A percentile compares a stretch with the other conserved stretches of the same genome.
phyloP scores from a whole-genome alignment of 2,888 invertebrate genomes.

The Cephus pulcher region DNA sequence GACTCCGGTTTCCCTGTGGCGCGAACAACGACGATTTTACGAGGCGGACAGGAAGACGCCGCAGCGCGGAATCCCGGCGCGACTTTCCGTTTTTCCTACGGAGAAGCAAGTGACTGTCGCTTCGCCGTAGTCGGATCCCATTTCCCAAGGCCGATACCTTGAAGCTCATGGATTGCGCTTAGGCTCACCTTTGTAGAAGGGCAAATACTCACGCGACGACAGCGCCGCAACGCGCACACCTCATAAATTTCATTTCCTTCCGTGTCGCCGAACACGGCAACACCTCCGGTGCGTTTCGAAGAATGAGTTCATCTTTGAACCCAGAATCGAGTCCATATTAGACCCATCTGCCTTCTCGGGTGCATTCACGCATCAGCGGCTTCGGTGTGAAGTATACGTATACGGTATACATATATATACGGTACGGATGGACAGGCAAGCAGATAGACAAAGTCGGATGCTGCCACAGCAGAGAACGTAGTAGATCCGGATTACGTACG shows the following conservation, averaged over 20 bases:
- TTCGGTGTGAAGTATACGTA: neutral
- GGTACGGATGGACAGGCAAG: neutral
- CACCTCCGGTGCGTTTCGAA: slow-evolving; percentile 37
- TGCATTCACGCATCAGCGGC: slow-evolving; percentile 57
- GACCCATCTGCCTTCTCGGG: slow-evolving; percentile 60
- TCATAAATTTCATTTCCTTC: slow-evolving; percentile 57
- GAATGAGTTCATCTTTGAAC: slow-evolving; percentile 56
- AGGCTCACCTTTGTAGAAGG: neutral
- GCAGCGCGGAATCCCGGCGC: neutral
- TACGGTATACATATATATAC: neutral
- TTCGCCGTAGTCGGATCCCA: neutral
- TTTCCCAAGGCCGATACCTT: neutral
- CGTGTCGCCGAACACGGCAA: slow-evolving; percentile 40
- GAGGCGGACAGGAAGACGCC: neutral
- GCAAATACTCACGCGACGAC: slow-evolving; percentile 2
- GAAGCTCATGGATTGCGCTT: neutral
- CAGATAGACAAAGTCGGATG: neutral
- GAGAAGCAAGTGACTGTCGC: neutral
- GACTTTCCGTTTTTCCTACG: neutral
- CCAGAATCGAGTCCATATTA: slow-evolving; percentile 63
- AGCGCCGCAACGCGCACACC: slow-evolving; percentile 29
- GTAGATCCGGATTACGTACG: slow-evolving; percentile 60
- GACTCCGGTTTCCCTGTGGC: neutral
- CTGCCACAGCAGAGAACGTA: slow-evolving; percentile 9
- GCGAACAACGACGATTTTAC: neutral